These are phyloP conservation scores for Anguilla rostrata DNA, from an alignment of 2,113 vertebrate genomes.

Conservation along the genomic window DNA sequence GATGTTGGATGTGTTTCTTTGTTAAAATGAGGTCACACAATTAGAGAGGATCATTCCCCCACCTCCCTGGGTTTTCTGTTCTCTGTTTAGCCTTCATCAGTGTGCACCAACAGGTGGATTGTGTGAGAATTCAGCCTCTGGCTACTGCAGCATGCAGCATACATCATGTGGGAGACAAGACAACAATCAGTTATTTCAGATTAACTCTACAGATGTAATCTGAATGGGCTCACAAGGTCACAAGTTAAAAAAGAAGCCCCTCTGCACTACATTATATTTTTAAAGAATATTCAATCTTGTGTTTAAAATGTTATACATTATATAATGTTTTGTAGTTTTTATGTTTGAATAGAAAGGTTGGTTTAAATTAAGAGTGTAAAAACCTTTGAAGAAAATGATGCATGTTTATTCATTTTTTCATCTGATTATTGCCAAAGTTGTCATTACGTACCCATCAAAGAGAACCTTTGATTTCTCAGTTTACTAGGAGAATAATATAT, in stretches of 20 bases:
- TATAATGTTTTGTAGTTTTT: background rate
- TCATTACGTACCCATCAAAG: background rate
- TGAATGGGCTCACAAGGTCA: background rate
- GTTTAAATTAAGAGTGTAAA: no score
- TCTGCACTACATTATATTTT: background rate
- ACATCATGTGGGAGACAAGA: background rate
- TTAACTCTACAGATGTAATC: background rate
- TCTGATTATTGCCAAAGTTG: background rate
- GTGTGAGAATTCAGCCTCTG: background rate
- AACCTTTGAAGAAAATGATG: background rate
- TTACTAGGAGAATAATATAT: constrained; percentile 21
- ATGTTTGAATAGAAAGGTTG: no score
- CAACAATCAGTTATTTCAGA: background rate
- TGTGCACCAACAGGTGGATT: background rate
- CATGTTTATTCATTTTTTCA: background rate
- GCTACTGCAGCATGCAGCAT: background rate
- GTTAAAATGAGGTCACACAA: constrained; percentile 51
- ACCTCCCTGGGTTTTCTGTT: background rate
- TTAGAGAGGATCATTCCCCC: background rate
- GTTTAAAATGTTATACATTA: background rate
- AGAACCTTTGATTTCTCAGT: background rate
- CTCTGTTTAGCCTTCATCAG: background rate
- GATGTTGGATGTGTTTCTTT: constrained; percentile 49
- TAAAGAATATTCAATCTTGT: background rate
- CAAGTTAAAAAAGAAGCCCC: background rate